Percentiles rank a stretch among this genome's conserved stretches.
Conservation (phyloP, 1,140 invertebrate genomes). For the Bombus cullumanus region DNA sequence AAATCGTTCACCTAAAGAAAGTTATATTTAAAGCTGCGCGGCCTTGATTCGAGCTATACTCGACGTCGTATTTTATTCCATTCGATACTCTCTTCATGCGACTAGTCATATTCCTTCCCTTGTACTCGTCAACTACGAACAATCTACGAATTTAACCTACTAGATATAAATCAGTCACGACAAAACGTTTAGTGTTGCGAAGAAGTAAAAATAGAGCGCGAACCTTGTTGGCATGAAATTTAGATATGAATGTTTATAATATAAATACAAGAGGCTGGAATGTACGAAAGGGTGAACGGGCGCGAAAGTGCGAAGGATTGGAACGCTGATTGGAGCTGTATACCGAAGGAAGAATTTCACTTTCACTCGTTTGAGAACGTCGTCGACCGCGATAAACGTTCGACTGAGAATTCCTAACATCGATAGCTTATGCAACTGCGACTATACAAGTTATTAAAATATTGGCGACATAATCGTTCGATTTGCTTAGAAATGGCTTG, state of each 20-base stretch:
- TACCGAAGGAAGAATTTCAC: slow-evolving; percentile 64
- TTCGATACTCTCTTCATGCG: too few species aligned
- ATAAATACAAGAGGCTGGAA: neutral
- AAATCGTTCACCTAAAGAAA: neutral
- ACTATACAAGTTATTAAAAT: slow-evolving; percentile 18
- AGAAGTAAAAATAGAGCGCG: neutral
- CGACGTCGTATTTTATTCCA: too few species aligned
- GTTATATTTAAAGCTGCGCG: neutral
- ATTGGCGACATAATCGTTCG: neutral
- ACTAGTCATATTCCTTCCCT: neutral
- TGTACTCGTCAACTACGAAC: neutral
- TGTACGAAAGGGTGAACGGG: slow-evolving; percentile 43
- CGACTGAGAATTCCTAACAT: slow-evolving; percentile 36
- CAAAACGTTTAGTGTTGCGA: too few species aligned
- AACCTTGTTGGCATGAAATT: neutral
- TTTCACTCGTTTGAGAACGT: slow-evolving; percentile 66
- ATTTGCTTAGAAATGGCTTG: too few species aligned
- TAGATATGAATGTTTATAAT: slow-evolving; percentile 11
- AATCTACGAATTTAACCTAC: neutral
- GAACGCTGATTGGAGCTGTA: slow-evolving; percentile 36
- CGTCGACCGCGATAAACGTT: slow-evolving; percentile 42
- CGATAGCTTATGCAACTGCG: neutral
- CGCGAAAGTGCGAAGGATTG: slow-evolving; percentile 52
- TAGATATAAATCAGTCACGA: too few species aligned
- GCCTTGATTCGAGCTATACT: too few species aligned